phyloP scores from a whole-genome alignment of 2,797 vertebrate species.

The Sebastes reedi region DNA sequence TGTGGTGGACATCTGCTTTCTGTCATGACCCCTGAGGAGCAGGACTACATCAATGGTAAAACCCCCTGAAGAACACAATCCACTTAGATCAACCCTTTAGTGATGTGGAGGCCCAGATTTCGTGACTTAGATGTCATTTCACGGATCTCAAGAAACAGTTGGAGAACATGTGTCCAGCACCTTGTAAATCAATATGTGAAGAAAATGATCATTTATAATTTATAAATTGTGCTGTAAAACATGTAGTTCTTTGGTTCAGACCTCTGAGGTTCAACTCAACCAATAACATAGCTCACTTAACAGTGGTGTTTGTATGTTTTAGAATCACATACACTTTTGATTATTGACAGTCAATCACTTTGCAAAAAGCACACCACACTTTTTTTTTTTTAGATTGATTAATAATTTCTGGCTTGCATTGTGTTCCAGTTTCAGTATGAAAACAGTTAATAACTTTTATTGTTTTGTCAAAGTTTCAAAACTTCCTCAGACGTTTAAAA shows the following conservation, averaged over 20 bases:
- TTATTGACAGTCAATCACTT: neutral
- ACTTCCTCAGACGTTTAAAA: neutral
- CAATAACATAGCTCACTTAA: too few relatives aligned
- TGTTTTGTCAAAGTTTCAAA: neutral
- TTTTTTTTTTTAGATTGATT: neutral
- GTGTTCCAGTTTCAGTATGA: neutral
- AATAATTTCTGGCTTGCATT: neutral
- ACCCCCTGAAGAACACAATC: neutral
- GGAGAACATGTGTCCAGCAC: neutral
- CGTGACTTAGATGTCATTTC: neutral
- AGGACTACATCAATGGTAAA: slow-evolving; percentile 91
- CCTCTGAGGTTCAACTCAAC: too few relatives aligned
- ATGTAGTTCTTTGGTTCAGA: too few relatives aligned
- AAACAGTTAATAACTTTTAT: too few relatives aligned
- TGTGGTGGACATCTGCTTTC: slow-evolving; percentile 89
- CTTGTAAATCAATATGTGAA: neutral
- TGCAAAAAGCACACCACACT: neutral
- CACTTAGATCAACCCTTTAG: neutral
- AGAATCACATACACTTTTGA: neutral
- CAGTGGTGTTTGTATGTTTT: neutral
- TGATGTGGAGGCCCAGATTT: neutral
- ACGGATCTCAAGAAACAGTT: too few relatives aligned
- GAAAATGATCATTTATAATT: neutral
- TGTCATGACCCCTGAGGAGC: slow-evolving; percentile 92
- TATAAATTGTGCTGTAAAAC: neutral